Percentiles rank a stretch among this genome's conserved stretches.
phyloP scores from a whole-genome alignment of 2,888 invertebrate genomes.

The Stomorhina lunata region DNA sequence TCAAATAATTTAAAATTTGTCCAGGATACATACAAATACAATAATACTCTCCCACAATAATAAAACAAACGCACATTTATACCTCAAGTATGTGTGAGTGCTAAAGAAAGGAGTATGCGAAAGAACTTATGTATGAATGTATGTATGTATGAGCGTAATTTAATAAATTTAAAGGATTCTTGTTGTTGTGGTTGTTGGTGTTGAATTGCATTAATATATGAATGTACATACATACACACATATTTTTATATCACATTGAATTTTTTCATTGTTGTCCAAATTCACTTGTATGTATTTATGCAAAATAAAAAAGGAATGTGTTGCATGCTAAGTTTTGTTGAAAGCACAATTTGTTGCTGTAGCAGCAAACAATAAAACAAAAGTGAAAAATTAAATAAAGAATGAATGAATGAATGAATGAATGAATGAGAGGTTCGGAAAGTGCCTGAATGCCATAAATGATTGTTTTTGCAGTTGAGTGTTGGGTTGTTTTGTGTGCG shows the following conservation, averaged over 20 bases:
- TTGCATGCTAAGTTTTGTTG: constrained; percentile 52
- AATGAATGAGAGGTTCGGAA: not conserved
- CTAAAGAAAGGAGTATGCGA: not conserved
- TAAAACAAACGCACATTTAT: not conserved
- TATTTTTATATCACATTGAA: not conserved
- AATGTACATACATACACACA: not conserved
- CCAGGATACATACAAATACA: constrained; percentile 20
- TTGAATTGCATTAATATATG: constrained; percentile 37
- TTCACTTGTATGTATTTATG: not conserved
- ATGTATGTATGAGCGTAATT: constrained; percentile 24
- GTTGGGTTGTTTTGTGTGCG: constrained; percentile 22
- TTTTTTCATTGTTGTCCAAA: not conserved
- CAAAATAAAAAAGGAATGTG: constrained; percentile 8
- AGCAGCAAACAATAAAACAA: constrained; percentile 4
- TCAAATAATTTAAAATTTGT: constrained; percentile 8
- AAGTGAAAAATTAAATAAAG: not conserved
- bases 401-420: not conserved
- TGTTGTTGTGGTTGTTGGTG: constrained; percentile 38
- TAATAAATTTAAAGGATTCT: constrained; percentile 52
- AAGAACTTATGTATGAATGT: not conserved
- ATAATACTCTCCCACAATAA: not conserved
- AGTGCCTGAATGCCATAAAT: not conserved
- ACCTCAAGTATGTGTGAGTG: not conserved
- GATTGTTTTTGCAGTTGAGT: constrained; percentile 13
- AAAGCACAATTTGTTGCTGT: constrained; percentile 29